Evolutionary conservation across 2,888 invertebrate species (phyloP).

Genomic region (Lasioglossum zephyrum): DNA sequence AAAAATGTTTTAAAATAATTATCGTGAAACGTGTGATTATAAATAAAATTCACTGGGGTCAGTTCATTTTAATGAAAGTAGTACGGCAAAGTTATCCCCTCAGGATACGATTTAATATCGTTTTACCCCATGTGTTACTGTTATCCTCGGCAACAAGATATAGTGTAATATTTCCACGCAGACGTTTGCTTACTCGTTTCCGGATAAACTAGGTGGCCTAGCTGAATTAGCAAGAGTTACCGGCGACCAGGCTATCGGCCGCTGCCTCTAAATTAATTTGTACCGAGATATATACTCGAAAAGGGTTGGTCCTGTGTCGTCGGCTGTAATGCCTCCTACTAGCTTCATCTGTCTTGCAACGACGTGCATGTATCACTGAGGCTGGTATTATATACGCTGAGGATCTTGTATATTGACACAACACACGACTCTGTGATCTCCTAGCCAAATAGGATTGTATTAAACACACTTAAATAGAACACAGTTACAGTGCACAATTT

Average conservation of each 20-base stretch:
- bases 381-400: background rate
- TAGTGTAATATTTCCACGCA: background rate
- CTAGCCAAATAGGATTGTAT: background rate
- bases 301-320: background rate
- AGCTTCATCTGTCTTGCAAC: slow-evolving; percentile 45
- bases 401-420: background rate
- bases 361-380: slow-evolving; percentile 15
- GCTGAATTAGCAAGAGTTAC: background rate
- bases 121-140: background rate
- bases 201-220: background rate
- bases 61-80: background rate
- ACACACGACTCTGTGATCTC: background rate
- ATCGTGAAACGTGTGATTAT: background rate
- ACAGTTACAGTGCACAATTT: background rate
- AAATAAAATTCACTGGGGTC: background rate
- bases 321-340: slow-evolving; percentile 14
- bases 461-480: background rate
- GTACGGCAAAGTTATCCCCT: background rate
- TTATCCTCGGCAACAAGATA: background rate
- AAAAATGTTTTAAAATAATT: background rate
- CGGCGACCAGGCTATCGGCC: background rate
- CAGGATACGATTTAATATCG: background rate
- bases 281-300: slow-evolving; percentile 2
- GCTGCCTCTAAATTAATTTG: slow-evolving; percentile 21
- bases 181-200: background rate